A percentile compares a stretch with the other conserved stretches of the same genome.
Evolutionary conservation across 2,113 vertebrate species (phyloP).

Genomic region (Pontoporia blainvillei): DNA sequence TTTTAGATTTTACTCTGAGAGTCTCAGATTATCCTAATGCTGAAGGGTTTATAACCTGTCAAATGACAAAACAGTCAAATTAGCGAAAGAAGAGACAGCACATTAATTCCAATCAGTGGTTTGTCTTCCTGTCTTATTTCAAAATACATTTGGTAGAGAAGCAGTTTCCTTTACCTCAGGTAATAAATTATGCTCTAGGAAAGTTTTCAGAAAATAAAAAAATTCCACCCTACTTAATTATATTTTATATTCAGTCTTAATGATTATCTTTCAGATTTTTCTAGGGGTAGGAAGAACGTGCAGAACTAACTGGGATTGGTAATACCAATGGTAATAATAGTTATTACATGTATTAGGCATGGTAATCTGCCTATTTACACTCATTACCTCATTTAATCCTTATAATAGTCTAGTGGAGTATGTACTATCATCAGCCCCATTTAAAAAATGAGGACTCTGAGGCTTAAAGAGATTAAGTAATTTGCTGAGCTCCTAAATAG

Average conservation of each 20-base stretch:
- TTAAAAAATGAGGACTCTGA: not conserved
- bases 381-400: not conserved
- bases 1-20: not conserved
- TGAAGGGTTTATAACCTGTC: not conserved
- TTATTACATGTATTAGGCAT: not conserved
- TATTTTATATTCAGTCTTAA: not conserved
- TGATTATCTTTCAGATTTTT: not conserved
- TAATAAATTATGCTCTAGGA: not conserved
- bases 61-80: not conserved
- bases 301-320: not conserved
- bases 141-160: not conserved
- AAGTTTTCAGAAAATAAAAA: not conserved
- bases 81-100: not conserved
- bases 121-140: not conserved
- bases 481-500: not conserved
- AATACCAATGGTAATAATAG: not conserved
- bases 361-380: not conserved
- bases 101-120: not conserved
- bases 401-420: not conserved
- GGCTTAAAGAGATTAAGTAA: not conserved
- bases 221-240: not conserved
- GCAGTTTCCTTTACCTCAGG: not conserved
- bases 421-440: not conserved
- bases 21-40: not conserved
- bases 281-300: not conserved